Conservation (phyloP, 2,888 invertebrate genomes). For the Lysandra coridon region DNA sequence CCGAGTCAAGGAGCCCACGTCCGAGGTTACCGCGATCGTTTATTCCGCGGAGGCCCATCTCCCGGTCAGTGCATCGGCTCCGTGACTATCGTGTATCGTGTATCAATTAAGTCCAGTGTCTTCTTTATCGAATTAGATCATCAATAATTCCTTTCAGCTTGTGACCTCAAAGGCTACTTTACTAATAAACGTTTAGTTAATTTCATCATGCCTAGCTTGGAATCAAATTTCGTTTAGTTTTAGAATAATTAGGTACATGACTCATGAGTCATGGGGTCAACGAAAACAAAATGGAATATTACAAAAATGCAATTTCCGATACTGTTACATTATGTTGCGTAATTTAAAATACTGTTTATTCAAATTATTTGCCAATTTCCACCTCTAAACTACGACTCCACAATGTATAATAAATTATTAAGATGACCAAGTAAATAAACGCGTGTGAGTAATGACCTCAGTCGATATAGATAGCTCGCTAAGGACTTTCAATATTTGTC, state of each 20-base stretch:
- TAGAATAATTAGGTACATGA: no score
- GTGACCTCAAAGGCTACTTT: neutral
- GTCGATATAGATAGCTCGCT: conserved; percentile 1
- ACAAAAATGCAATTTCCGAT: no score
- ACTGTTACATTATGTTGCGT: no score
- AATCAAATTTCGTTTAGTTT: neutral
- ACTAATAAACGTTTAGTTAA: conserved; percentile 3
- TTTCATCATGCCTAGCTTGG: neutral
- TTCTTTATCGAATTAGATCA: conserved; percentile 13
- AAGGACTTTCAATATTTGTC: conserved; percentile 31
- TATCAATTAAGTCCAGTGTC: conserved; percentile 24
- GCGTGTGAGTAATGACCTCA: neutral
- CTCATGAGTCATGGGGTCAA: no score
- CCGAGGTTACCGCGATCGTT: neutral
- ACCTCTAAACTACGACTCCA: neutral
- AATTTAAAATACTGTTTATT: no score
- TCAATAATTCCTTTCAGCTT: conserved; percentile 5
- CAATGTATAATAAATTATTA: neutral
- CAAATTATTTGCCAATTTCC: no score
- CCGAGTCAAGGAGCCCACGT: conserved; percentile 10
- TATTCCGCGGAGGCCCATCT: conserved; percentile 25
- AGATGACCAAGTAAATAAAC: neutral
- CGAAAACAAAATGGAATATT: no score
- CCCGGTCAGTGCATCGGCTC: neutral
- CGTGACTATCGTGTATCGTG: conserved; percentile 15